These are phyloP conservation scores for Dicaeum eximium DNA, from an alignment of 2,113 vertebrate species.

Conservation along the genomic window DNA sequence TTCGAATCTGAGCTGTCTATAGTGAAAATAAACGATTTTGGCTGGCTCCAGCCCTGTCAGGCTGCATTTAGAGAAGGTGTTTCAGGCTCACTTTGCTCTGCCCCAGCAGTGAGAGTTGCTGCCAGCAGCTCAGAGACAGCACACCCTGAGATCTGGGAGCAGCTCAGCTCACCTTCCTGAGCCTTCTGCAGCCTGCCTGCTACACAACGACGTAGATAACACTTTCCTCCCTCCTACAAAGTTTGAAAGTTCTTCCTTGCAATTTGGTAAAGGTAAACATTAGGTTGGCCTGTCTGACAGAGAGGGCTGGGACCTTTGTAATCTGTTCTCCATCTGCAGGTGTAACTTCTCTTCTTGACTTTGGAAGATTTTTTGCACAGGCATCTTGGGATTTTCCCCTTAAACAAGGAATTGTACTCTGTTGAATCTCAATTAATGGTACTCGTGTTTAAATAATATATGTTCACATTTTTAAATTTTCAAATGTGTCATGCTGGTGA, in stretches of 20 bases:
- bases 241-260: background rate
- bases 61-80: background rate
- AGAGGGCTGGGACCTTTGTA: background rate
- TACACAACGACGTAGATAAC: background rate
- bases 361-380: background rate
- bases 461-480: constrained; percentile 36
- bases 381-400: background rate
- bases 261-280: background rate
- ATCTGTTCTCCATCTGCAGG: background rate
- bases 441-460: constrained; percentile 34
- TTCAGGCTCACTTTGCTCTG: background rate
- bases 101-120: background rate
- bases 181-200: background rate
- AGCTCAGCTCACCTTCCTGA: background rate
- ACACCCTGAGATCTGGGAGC: background rate
- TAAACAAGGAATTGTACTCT: background rate
- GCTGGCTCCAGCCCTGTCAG: background rate
- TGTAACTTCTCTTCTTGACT: background rate
- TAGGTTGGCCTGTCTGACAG: background rate
- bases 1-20: background rate
- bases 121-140: background rate
- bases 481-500: background rate
- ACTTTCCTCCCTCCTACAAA: background rate
- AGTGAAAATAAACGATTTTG: background rate
- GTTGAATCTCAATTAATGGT: constrained; percentile 26